Evolutionary conservation across 1,140 invertebrate species (phyloP), one percentile per base, ranked within the genome.

Genomic region (Leucophenga varia): DNA sequence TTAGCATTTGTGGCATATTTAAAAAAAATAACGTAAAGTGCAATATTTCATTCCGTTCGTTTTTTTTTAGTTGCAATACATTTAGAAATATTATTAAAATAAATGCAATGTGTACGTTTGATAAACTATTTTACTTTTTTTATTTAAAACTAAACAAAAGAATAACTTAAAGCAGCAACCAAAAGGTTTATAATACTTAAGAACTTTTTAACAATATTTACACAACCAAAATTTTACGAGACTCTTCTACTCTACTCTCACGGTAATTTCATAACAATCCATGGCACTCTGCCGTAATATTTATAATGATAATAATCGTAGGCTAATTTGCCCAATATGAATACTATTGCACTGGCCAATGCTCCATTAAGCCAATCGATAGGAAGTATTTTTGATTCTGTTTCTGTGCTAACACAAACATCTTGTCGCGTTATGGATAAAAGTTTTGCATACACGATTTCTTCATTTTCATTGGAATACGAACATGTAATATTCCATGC

Each of bases 221-320:
- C n/a, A n/a, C n/a, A n/a, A n/a, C n/a, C n/a, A 25, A 25, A 6
- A 6, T 25, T 25, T 25, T 6, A 20, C 35, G 3, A 30, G 2
- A 35, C 4, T 9, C 54, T 37, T 45, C 76, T 75, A 84, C 30
- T n/a, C n/a, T n/a, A n/a, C n/a, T n/a, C n/a, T n/a, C n/a, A n/a
- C n/a, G 85, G 86, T 64, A 89, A 80, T 74, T 86, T 87, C 37
- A 81, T 78, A 8, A 86, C 84, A 31, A 93, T 84, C 88, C 89
- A 91, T 6, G 90, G 90, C 39, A 93, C 72, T 59, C 82, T 80
- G 8, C 89, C 88, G 8, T 86, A 87, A 49, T 81, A 85, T 63
- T 87, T 90, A 70, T 89, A 91, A 38, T 78, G 79, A 76, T 87
- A 88, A 74, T 90, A 91, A 72, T 92, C 89, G 56, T 90, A 91